Evolutionary conservation across 1,140 invertebrate species (phyloP), one percentile per base, ranked within the genome.

Genomic region (Subanguina moxae): DNA sequence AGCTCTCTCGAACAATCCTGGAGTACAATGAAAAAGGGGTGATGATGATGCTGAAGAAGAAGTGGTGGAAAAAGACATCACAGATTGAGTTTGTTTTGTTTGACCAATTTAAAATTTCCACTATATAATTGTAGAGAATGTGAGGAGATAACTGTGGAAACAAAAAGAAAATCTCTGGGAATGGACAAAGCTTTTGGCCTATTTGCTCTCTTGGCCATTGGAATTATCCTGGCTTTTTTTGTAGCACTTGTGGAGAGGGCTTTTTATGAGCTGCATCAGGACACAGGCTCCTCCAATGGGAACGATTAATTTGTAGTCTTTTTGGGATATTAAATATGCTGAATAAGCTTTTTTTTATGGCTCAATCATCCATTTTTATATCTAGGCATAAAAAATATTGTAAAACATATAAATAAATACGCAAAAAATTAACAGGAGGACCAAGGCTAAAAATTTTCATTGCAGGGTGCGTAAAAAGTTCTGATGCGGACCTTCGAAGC

Each of bases 11-110:
- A 63, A 72, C 74, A 25, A 76, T 76, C 13, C 57, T 76, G 11
- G 74, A 76, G 42, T 73, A 74, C 19, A 75, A 76, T 32, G 74
- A 76, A 57, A 74, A 74, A 46, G 74, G 74, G 13, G 73, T 76
- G 9, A 76, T 76, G 62, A 66, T 76, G 69, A 67, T 72, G 63
- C 38, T 76, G 61, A 76, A 76, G 52, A 71, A 74, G 9, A 74
- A 59, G n/a, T 76, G 74, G 74, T 76, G 74, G 74, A 71, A 76
- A 48, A 74, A 72, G 32, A 72, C 63, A 1, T 68, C 74, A 48
- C 71, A 74, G 62, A 69, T 57, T 57, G 67, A 69, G 67, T 69
- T 23, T 48, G 23, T 38, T 32, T 28, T 17, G n/a, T 21, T 52
- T 3, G 8, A 23, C 64, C 45, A 17, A 66, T 32, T 32, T 43